Evolutionary conservation across 2,888 invertebrate species (phyloP), one percentile per base, ranked within the genome.

Genomic region (Xestoiulus laeticollis): DNA sequence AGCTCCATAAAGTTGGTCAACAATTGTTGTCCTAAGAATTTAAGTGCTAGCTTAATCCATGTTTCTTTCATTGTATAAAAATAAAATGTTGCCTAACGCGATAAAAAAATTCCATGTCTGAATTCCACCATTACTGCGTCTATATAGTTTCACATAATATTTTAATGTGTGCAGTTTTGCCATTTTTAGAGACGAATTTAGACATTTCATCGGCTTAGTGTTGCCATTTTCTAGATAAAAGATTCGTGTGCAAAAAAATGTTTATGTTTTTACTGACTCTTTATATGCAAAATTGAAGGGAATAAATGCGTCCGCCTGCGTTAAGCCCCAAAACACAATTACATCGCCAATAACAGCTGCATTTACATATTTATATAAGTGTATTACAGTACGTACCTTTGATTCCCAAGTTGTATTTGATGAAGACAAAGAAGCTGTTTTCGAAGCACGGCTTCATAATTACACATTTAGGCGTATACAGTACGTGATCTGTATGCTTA

Each of bases 261-360:
- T 19, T 53, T n/a, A 19, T 53, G 38, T 38, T 38, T 38, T 48
- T 48, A 16, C 38, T 16, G 48, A 53, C 53, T n/a, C n/a, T n/a
- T 4, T 53, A 53, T 19, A n/a, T 53, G 16, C n/a, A 53, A n/a
- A 53, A 53, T 53, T 53, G 19, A 6, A 53, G n/a, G 53, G 53
- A 16, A 53, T 53, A 53, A 53, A n/a, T 19, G 1, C 53, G n/a
- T n/a, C 53, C 19, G 53, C 53, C n/a, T n/a, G 53, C 19, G 5
- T 19, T 53, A n/a, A 53, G 53, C 53, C n/a, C n/a, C 19, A 53
- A 48, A 53, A 53, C 53, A 4, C 53, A 53, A 53, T 53, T 53
- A 53, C 53, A 53, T 53, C 53, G 53, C 53, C 53, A 53, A 53
- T 53, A 53, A 53, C 53, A 53, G 53, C 53, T n/a, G 53, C 53